A percentile compares a stretch with the other conserved stretches of the same genome.
Conservation (phyloP, 2,888 invertebrate genomes). For the Lamellibrachia satsuma region DNA sequence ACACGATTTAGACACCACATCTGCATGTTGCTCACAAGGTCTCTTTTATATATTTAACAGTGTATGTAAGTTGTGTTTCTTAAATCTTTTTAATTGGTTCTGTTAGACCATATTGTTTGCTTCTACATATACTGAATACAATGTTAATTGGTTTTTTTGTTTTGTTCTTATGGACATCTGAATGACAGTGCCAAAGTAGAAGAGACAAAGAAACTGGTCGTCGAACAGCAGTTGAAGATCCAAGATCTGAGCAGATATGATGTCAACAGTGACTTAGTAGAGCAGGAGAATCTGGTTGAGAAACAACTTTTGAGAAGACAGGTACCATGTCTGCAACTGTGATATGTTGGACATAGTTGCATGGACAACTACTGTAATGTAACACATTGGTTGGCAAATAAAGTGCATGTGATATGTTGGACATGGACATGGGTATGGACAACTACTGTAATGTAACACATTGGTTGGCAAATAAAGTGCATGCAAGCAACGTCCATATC, state of each 20-base stretch:
- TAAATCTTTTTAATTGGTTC: neutral
- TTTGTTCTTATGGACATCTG: neutral
- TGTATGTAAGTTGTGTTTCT: too few species aligned
- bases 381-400: too few species aligned
- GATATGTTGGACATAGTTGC: neutral
- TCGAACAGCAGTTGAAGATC: constrained; percentile 54
- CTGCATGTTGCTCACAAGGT: neutral
- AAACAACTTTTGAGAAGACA: constrained; percentile 54
- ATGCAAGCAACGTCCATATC: too few species aligned
- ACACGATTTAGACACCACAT: neutral
- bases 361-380: too few species aligned
- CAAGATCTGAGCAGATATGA: constrained; percentile 51
- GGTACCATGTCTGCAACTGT: constrained; percentile 39
- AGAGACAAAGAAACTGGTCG: constrained; percentile 51
- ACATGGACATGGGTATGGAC: too few species aligned
- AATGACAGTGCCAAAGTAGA: constrained; percentile 49
- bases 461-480: too few species aligned
- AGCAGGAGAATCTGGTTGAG: constrained; percentile 55
- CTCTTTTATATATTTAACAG: too few species aligned
- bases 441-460: too few species aligned
- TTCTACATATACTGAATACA: neutral
- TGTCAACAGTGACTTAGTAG: constrained; percentile 49
- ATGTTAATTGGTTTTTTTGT: neutral
- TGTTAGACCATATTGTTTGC: neutral
- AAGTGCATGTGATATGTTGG: too few species aligned